Evolutionary conservation across 2,113 vertebrate genomes (phyloP).

Genomic region (Oenanthe oenanthe): DNA sequence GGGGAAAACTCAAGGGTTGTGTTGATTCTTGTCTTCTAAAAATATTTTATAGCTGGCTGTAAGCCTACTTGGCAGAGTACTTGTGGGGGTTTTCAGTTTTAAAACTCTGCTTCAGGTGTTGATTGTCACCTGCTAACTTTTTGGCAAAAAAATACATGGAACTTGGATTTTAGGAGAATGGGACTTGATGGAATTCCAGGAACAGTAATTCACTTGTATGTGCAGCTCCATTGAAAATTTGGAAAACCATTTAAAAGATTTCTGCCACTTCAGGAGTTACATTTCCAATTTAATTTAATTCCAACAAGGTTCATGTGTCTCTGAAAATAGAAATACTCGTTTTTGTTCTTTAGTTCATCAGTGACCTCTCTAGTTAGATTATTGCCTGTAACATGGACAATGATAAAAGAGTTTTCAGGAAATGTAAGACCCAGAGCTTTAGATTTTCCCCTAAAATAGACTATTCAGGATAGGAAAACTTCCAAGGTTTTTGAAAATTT

Average conservation of each 20-base stretch:
- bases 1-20: neutral
- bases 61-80: neutral
- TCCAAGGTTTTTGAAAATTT: neutral
- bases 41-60: neutral
- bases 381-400: neutral
- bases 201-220: neutral
- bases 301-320: neutral
- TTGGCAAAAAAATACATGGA: neutral
- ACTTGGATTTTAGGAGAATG: neutral
- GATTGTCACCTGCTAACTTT: neutral
- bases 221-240: neutral
- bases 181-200: neutral
- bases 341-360: constrained; percentile 23
- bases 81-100: neutral
- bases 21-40: neutral
- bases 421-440: neutral
- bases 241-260: neutral
- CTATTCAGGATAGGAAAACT: neutral
- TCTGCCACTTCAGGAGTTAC: neutral
- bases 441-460: constrained; percentile 19
- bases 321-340: constrained; percentile 46
- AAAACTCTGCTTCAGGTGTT: neutral
- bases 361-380: neutral
- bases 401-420: neutral
- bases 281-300: constrained; percentile 10